phyloP scores from a whole-genome alignment of 2,797 vertebrate genomes.

The Mionectes olivaceus region DNA sequence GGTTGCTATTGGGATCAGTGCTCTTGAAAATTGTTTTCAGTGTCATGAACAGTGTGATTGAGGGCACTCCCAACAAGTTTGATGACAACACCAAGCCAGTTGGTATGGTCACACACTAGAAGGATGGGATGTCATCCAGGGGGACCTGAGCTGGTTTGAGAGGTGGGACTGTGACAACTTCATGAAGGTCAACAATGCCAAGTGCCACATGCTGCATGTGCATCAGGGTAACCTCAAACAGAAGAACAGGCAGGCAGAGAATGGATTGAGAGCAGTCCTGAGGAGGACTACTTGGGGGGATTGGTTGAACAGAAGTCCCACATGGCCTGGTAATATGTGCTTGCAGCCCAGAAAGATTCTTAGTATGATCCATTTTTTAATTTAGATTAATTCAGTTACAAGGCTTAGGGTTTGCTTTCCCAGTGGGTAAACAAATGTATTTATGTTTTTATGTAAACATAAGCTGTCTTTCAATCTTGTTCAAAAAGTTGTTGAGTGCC shows the following conservation, averaged over 20 bases:
- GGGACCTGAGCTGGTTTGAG: neutral
- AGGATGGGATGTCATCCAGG: neutral
- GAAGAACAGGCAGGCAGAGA: neutral
- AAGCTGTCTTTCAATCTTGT: neutral
- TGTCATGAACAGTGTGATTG: neutral
- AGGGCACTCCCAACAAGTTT: neutral
- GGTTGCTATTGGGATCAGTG: neutral
- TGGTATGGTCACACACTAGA: neutral
- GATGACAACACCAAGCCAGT: neutral
- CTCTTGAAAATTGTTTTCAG: neutral
- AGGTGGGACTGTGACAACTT: too few species aligned
- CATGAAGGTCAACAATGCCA: neutral
- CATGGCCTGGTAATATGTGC: neutral
- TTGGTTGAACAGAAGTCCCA: neutral
- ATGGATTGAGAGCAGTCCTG: neutral
- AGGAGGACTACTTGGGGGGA: neutral
- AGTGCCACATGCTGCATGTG: neutral
- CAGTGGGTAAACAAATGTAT: neutral
- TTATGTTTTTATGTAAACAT: neutral
- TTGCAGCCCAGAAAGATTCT: neutral
- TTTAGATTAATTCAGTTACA: neutral
- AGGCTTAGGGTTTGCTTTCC: neutral
- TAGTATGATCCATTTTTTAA: neutral
- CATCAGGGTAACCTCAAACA: neutral
- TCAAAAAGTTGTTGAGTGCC: neutral